Evolutionary conservation across 2,888 invertebrate genomes (phyloP), one percentile per base, ranked within the genome.

Genomic region (Hoplodrina ambigua): DNA sequence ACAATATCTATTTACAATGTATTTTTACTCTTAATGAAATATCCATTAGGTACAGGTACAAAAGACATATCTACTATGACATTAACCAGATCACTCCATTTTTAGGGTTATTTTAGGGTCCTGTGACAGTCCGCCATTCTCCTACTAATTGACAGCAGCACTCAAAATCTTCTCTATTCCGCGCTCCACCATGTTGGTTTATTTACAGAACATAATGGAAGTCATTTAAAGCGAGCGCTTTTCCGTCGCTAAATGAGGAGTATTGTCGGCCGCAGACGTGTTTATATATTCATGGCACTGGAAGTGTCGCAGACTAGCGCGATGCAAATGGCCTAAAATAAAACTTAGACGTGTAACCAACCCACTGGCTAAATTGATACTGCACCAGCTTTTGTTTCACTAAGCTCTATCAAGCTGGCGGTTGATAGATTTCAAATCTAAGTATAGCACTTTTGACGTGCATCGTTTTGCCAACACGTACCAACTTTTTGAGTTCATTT

Each of bases 141-240:
- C 15, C 17, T 13, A 46, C 25, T 72, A 75, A 64, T 64, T 53
- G 65, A 65, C 60, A 57, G 49, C 44, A 44, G 49, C 44, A 57
- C 53, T 64, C 62, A 20, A 54, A 59, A 50, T 7, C 25, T 19
- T 37, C 15, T 19, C 37, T 30, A 53, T 19, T 60, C 30, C 19
- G 15, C 5, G 13, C 4, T 52, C 41, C 19, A 50, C 54, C 41
- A 52, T 60, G 59, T 19, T 75, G 30, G 11, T 75, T 63, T 78
- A 78, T 75, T 78, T 80, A 61, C 46, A 19, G 52, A 57, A 66
- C 65, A 77, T 60, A 72, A 69, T 77, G 62, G 71, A 62, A 33
- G 67, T 53, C 54, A 57, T 55, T 72, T 53, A 52, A 13, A 50
- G 20, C 20, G 61, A 49, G 59, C 66, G 62, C 68, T 68, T 70